Base-by-base conservation (phyloP, 53 echinoderm and acorn worm species). In the Antedon mediterranea region DNA sequence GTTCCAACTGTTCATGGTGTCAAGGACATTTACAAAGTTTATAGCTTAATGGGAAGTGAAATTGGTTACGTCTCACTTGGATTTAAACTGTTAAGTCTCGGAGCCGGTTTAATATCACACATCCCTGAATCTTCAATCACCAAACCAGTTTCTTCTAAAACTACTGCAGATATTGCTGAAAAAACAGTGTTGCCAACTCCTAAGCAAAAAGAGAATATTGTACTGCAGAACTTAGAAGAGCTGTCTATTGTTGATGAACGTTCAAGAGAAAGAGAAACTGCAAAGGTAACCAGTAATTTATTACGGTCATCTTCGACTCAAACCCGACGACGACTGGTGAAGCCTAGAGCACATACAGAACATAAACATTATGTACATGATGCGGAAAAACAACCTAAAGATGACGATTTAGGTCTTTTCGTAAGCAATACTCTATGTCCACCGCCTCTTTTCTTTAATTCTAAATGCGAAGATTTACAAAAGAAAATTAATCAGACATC, bases 391-490 rank as follows among this genome's bases (percentile, higher is more conserved):
- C 8, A 37, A 28, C n/a, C 74, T 14, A 77, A 31, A 3, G 73
- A 76, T 75, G 72, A 85, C 33, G 89, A 85, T 4, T 32, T 28
- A 20, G 76, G 34, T 37, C 34, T 85, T 43, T 43, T 87, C 57
- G 72, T 94, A 20, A 87, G 74, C 44, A 91, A 95, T 78, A 91
- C 85, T 33, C 85, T 87, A 75, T 85, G 91, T 74, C 97, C 97
- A 81, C 97, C 97, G 28, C 91, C 97, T 34, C 77, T 95, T 76
- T 86, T 84, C 71, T 95, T 92, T 71, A 95, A 91, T 86, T 85
- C 85, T 11, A 75, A 75, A 43, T 83, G 83, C 88, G 93, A 93
- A 29, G 87, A 84, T 74, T 28, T 31, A 81, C 79, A 43, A 30
- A 23, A 37, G 18, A 0, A 41, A 32, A 18, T 28, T 20, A 27